A percentile compares a stretch with the other conserved stretches of the same genome.
Evolutionary conservation across 2,113 vertebrate genomes (phyloP).

Genomic region (Boulengeromyrus knoepffleri): DNA sequence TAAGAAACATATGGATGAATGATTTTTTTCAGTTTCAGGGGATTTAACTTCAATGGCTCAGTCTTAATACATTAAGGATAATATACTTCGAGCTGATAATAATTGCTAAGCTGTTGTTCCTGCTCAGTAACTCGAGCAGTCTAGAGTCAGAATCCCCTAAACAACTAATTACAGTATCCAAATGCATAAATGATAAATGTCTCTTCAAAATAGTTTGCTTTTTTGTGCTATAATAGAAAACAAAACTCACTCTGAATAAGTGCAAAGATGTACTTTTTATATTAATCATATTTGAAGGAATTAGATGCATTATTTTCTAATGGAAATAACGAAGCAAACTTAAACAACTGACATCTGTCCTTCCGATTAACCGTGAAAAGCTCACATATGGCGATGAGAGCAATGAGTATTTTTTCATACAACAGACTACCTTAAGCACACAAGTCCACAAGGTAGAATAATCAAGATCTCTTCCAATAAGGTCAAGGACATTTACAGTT

Average conservation of each 20-base stretch:
- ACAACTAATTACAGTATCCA: not conserved
- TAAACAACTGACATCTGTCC: not conserved
- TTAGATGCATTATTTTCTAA: not conserved
- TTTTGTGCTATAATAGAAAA: not conserved
- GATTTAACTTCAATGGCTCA: not conserved
- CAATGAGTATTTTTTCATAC: not conserved
- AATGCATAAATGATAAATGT: not conserved
- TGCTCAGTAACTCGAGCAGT: not conserved
- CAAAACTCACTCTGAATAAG: not conserved
- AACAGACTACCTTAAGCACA: not conserved
- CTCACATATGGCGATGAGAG: not conserved
- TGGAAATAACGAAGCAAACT: not conserved
- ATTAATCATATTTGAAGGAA: not conserved
- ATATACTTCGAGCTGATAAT: not conserved
- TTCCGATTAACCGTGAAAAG: not conserved
- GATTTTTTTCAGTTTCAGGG: not conserved
- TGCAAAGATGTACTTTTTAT: not conserved
- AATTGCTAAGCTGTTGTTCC: slow-evolving; percentile 1
- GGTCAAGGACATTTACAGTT: not conserved
- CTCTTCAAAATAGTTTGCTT: not conserved
- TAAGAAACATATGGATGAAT: not conserved
- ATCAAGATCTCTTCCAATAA: not conserved
- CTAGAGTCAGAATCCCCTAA: not conserved
- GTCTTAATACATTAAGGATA: not conserved
- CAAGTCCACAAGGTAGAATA: not conserved